phyloP scores from a whole-genome alignment of 2,797 vertebrate genomes.

The Momotus momota region DNA sequence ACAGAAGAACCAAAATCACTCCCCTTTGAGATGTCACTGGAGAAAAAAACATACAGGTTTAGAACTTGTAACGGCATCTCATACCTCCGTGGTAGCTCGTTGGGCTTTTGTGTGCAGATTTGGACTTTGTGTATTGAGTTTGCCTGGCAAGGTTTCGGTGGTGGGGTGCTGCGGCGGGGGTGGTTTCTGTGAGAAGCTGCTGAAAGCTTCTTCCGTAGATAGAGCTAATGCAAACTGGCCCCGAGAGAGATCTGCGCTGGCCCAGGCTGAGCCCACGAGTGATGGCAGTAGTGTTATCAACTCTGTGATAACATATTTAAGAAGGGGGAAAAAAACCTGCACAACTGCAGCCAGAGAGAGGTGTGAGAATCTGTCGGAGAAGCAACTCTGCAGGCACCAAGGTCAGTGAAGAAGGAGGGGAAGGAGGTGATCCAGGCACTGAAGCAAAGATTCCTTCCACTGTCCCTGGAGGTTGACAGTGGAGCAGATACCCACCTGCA shows the following conservation, averaged over 20 bases:
- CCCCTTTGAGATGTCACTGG: background rate
- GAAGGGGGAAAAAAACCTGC: background rate
- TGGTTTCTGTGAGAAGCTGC: background rate
- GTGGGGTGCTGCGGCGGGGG: background rate
- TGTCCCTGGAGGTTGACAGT: background rate
- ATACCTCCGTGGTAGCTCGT: rapidly evolving
- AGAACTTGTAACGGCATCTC: background rate
- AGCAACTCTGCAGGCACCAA: background rate
- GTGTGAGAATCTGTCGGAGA: background rate
- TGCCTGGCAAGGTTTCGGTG: background rate
- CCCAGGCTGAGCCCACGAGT: background rate
- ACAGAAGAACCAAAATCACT: background rate
- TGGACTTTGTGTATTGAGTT: background rate
- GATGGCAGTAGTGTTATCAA: too few species aligned
- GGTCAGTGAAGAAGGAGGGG: too few species aligned
- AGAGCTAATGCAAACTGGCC: background rate
- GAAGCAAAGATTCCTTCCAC: background rate
- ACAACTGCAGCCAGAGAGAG: background rate
- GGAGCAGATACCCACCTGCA: too few species aligned
- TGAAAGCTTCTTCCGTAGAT: background rate
- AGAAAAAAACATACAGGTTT: background rate
- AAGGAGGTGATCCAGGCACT: background rate
- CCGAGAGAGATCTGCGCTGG: background rate
- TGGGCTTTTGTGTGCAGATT: background rate
- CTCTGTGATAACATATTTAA: background rate